Percentiles rank a stretch among this genome's conserved stretches.
phyloP scores from a whole-genome alignment of 35 echinoderm and acorn worm genomes.

The Lytechinus pictus region DNA sequence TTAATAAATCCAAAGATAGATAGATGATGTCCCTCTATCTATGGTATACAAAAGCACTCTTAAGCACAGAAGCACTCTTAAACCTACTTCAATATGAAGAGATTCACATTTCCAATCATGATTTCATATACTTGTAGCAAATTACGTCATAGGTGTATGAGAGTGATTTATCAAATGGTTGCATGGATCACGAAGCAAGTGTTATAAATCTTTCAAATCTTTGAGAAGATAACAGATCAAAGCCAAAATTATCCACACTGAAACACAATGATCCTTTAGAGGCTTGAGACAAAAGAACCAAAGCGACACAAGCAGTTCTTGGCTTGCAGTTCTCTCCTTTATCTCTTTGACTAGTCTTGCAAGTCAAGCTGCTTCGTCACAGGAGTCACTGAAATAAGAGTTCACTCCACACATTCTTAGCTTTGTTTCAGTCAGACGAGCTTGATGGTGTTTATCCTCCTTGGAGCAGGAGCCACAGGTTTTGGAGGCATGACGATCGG shows the following conservation, averaged over 20 bases:
- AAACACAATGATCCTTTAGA: background rate
- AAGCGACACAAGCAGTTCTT: background rate
- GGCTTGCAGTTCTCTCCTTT: background rate
- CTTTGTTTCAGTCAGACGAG: background rate
- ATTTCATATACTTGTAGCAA: background rate
- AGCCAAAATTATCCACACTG: background rate
- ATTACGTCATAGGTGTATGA: background rate
- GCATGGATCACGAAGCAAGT: background rate
- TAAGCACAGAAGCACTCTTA: background rate
- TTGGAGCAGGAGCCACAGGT: too few relatives aligned
- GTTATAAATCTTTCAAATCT: background rate
- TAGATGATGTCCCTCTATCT: background rate
- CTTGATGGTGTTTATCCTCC: conserved; percentile 25
- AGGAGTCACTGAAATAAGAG: background rate
- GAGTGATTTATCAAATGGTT: background rate
- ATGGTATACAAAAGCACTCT: background rate
- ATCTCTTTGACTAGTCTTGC: background rate
- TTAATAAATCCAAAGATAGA: too few relatives aligned
- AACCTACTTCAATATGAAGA: background rate
- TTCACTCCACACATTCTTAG: background rate
- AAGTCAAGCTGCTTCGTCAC: background rate
- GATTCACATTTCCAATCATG: background rate
- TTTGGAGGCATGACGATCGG: background rate
- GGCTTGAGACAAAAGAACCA: background rate
- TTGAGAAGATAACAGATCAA: background rate